Conservation (phyloP, 1,140 invertebrate genomes). For the Calosoma granatense region DNA sequence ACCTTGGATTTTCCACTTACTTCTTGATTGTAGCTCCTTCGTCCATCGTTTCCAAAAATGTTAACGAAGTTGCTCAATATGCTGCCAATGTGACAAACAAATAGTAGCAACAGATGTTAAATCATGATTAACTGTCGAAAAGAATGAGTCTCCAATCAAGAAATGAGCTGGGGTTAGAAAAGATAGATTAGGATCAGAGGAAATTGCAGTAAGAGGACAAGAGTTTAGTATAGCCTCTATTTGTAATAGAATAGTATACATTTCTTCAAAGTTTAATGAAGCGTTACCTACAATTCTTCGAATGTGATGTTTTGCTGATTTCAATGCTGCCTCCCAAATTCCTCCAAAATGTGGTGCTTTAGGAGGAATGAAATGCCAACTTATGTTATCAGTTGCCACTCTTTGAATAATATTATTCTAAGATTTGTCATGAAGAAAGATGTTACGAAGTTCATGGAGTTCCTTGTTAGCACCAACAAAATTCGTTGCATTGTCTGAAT, state of each 20-base stretch:
- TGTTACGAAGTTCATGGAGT: background rate
- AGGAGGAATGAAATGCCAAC: conserved; percentile 22
- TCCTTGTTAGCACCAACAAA: conserved; percentile 10
- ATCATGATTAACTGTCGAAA: conserved; percentile 21
- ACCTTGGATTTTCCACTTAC: conserved; percentile 19
- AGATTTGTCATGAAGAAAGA: background rate
- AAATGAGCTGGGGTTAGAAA: conserved; percentile 15
- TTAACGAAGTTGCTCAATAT: conserved; percentile 16
- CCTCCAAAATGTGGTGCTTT: conserved; percentile 23
- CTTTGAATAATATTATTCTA: background rate
- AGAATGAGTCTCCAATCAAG: conserved; percentile 15
- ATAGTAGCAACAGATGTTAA: background rate
- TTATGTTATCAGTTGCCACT: background rate
- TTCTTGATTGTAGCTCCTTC: conserved; percentile 19
- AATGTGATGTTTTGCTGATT: conserved; percentile 15
- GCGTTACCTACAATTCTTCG: background rate
- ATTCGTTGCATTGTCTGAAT: conserved; percentile 15
- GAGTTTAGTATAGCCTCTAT: background rate
- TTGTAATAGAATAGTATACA: background rate
- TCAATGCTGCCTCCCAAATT: conserved; percentile 24
- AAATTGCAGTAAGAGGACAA: background rate
- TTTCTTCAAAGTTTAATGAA: background rate
- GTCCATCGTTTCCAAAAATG: conserved; percentile 25
- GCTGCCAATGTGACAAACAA: conserved; percentile 15
- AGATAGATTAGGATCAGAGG: background rate